Evolutionary conservation across 2,113 vertebrate species (phyloP).

Genomic region (Oxyura jamaicensis): DNA sequence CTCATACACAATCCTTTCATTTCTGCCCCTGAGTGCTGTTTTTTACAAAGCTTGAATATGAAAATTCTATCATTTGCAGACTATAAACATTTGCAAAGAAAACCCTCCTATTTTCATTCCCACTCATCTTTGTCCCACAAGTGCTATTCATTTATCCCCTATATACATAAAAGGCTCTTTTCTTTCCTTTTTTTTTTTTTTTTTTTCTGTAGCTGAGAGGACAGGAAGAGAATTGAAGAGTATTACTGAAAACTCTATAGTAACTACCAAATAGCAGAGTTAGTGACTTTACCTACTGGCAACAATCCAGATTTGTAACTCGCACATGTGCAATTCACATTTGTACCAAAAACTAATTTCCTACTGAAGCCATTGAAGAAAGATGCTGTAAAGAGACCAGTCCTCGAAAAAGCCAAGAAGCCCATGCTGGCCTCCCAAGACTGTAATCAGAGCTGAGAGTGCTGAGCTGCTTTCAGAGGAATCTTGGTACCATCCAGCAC

Average conservation of each 20-base stretch:
- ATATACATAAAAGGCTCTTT: conserved; percentile 27
- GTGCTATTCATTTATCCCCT: conserved; percentile 37
- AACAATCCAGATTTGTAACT: conserved; percentile 17
- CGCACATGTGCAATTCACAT: conserved; percentile 64
- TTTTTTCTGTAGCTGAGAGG: conserved; percentile 25
- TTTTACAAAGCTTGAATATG: conserved; percentile 2
- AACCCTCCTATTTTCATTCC: neutral
- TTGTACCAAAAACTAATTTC: conserved; percentile 54
- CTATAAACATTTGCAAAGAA: conserved; percentile 30
- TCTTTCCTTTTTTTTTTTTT: conserved; percentile 1
- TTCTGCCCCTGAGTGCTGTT: neutral
- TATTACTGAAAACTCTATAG: conserved; percentile 36
- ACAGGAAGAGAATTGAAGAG: conserved; percentile 43
- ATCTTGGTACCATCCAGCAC: neutral
- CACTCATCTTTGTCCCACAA: conserved; percentile 8
- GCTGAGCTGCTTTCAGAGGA: conserved; percentile 21
- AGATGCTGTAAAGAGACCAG: neutral
- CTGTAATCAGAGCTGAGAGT: neutral
- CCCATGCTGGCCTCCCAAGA: neutral
- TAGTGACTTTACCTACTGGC: conserved; percentile 42
- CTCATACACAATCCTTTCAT: neutral
- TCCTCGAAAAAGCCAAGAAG: conserved; percentile 11
- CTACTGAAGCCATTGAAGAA: conserved; percentile 51
- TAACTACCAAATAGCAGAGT: conserved; percentile 53
- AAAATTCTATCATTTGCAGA: conserved; percentile 36